phyloP scores from a whole-genome alignment of 2,113 vertebrate genomes.

The Parus major region DNA sequence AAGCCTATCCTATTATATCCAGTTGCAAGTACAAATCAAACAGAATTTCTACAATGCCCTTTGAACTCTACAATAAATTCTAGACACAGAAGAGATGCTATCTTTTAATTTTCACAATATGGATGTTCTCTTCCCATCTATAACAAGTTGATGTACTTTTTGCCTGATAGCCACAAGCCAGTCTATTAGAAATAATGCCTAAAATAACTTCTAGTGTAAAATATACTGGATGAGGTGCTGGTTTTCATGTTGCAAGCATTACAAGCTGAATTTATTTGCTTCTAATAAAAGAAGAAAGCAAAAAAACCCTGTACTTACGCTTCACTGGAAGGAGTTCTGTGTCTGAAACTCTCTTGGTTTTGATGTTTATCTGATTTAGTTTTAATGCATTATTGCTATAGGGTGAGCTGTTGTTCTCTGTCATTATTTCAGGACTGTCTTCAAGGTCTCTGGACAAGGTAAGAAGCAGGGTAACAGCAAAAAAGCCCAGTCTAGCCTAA shows the following conservation, averaged over 20 bases:
- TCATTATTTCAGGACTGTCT: background rate
- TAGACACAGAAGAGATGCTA: background rate
- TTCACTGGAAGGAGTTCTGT: background rate
- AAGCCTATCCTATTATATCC: background rate
- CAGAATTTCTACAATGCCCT: constrained; percentile 26
- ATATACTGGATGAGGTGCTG: background rate
- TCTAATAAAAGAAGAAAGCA: background rate
- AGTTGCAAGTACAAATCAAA: constrained; percentile 36
- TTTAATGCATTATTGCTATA: background rate
- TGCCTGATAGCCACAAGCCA: background rate
- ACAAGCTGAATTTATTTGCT: background rate
- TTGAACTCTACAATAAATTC: constrained; percentile 45
- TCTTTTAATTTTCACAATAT: constrained; percentile 32
- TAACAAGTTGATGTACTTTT: constrained; percentile 20
- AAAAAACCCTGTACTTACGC: background rate
- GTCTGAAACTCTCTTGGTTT: background rate
- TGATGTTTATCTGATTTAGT: background rate
- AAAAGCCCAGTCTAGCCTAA: background rate
- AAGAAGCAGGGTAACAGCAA: background rate
- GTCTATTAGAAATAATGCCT: background rate
- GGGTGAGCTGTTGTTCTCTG: background rate
- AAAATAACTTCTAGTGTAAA: background rate
- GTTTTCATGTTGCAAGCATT: background rate
- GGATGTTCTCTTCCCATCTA: constrained; percentile 1
- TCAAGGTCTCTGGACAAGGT: background rate